Base-by-base conservation (phyloP, 2,888 invertebrate genomes). In the Rhagonycha lutea region DNA sequence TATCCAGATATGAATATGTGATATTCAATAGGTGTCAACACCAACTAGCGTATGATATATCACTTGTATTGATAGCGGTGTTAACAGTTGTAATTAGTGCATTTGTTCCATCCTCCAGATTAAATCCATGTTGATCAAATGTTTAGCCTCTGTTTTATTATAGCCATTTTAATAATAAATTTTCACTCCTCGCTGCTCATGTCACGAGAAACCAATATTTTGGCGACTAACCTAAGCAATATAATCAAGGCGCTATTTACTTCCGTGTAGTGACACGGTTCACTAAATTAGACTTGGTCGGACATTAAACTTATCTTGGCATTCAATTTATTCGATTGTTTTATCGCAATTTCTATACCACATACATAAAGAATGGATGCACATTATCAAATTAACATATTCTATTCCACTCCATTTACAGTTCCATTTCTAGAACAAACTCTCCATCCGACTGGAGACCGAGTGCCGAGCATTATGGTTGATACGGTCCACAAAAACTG, bases 61-160 rank as follows among this genome's bases (percentile, higher is more conserved):
- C 67, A 75, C 68, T 72, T 74, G 79, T 79, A 82, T 82, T 82
- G 82, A 82, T 81, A 79, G 75, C 80, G 77, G 74, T 79, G 80
- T 79, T 80, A 81, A 82, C 79, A 82, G 74, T 75, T 72, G 78
- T 82, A 82, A 82, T 82, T 81, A 81, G 80, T 78, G 76, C 70
- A 75, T 80, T 76, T 76, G 75, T 14, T 32, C 69, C 14, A 47
- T n/a, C n/a, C 47, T 47, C 47, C 47, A 47, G n/a, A 47, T n/a
- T n/a, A 5, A n/a, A 69, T 75, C 75, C 69, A 63, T 67, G 62
- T 14, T 28, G 75, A 28, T 23, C 61, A 29, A 67, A 63, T 24
- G 70, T 61, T 60, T 32, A 23, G 23, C 2, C 26, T 24, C 63
- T 14, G 5, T 8, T 47, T n/a, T 47, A 47, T 47, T 47, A 47